These are phyloP conservation scores for Hyperoplus lanceolatus DNA, from an alignment of 2,797 vertebrate species.

Conservation along the genomic window DNA sequence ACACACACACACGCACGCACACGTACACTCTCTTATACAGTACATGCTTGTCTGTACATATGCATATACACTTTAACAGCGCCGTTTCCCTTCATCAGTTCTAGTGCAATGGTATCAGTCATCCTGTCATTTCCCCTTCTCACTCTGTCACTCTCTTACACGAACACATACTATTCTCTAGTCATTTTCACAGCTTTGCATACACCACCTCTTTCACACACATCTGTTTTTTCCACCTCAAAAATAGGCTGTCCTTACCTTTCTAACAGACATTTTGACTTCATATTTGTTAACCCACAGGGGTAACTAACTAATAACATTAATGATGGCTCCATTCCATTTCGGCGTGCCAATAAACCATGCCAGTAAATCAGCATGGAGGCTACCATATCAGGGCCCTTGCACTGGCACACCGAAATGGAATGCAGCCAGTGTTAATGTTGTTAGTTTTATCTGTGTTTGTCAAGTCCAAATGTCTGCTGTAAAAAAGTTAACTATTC, in stretches of 20 bases:
- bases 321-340: conserved; percentile 50
- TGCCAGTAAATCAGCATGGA: conserved; percentile 37
- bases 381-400: conserved; percentile 25
- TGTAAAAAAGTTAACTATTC: conserved; percentile 2
- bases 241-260: conserved; percentile 18
- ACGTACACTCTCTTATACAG: conserved; percentile 2
- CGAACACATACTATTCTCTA: background rate
- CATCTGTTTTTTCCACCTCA: conserved; percentile 1
- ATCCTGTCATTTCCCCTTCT: conserved; percentile 37
- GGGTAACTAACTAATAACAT: conserved; percentile 61
- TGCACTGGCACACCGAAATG: conserved; percentile 12
- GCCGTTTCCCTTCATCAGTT: conserved; percentile 53
- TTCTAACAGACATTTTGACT: conserved; percentile 34
- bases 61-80: conserved; percentile 43
- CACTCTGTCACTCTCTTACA: background rate
- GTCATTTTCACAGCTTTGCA: conserved; percentile 1
- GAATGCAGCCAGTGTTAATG: conserved; percentile 29
- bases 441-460: conserved; percentile 22
- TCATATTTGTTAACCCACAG: conserved; percentile 29
- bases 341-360: conserved; percentile 38
- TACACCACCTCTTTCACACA: conserved; percentile 10
- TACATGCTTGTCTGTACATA: conserved; percentile 25
- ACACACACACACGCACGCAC: conserved; percentile 5
- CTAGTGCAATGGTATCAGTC: conserved; percentile 66
- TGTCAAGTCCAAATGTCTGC: conserved; percentile 24